These are phyloP conservation scores for Parnassius glacialis DNA, from an alignment of 2,888 invertebrate species.

Conservation along the genomic window DNA sequence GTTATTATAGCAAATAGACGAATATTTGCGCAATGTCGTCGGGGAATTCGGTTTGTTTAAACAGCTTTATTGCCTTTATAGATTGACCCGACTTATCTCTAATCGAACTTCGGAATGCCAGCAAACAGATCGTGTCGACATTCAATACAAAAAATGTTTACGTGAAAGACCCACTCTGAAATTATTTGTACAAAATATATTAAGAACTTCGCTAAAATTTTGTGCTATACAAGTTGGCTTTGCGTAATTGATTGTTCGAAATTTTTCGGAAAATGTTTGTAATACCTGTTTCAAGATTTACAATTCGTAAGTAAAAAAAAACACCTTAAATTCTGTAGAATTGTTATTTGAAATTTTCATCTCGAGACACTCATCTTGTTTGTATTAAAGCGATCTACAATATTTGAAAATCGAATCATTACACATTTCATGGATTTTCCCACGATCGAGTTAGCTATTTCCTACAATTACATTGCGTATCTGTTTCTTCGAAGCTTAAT, in stretches of 20 bases:
- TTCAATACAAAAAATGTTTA: slow-evolving; percentile 5
- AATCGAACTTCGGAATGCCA: slow-evolving; percentile 18
- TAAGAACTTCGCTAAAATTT: too few species aligned
- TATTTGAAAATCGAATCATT: not conserved
- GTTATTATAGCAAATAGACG: slow-evolving; percentile 14
- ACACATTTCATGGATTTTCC: slow-evolving; percentile 11
- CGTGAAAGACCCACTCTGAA: too few species aligned
- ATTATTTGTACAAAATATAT: too few species aligned
- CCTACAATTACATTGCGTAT: slow-evolving; percentile 7
- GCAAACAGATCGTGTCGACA: slow-evolving; percentile 10
- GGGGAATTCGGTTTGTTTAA: slow-evolving; percentile 28
- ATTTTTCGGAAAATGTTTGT: too few species aligned
- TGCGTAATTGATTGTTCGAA: too few species aligned
- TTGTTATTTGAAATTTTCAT: slow-evolving; percentile 5
- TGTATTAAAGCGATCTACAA: not conserved
- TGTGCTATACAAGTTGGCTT: too few species aligned
- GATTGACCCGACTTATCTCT: slow-evolving; percentile 8
- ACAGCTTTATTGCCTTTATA: slow-evolving; percentile 23
- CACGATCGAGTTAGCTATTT: slow-evolving; percentile 15
- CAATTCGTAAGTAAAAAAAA: not conserved
- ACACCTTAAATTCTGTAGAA: slow-evolving; percentile 1
- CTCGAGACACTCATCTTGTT: slow-evolving; percentile 12
- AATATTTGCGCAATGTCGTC: slow-evolving; percentile 26
- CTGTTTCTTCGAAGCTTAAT: slow-evolving; percentile 16
- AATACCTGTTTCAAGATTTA: not conserved